These are phyloP conservation scores for Drosophila jambulina DNA, from an alignment of 1,140 invertebrate genomes.

Conservation along the genomic window DNA sequence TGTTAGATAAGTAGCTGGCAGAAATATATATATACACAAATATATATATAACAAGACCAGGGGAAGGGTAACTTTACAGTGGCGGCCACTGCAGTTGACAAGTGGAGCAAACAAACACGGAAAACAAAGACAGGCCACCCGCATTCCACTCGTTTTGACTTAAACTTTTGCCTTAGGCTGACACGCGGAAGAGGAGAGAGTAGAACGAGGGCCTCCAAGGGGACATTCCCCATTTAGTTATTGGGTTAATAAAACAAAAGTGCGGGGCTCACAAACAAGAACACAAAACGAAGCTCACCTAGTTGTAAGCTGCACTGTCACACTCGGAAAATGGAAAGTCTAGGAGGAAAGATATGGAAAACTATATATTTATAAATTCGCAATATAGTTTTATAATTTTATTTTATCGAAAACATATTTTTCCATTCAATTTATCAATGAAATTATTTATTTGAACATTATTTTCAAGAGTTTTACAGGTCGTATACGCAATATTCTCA, in stretches of 20 bases:
- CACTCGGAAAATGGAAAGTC: not conserved
- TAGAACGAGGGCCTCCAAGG: constrained; percentile 4
- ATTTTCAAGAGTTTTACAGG: not conserved
- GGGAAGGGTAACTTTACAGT: not conserved
- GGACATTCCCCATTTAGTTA: constrained; percentile 63
- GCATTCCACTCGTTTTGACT: constrained; percentile 72
- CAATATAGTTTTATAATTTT: not conserved
- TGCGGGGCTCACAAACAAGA: constrained; percentile 18
- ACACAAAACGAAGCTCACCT: constrained; percentile 55
- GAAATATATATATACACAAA: not conserved
- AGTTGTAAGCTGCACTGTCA: constrained; percentile 36
- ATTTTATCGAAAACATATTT: not conserved
- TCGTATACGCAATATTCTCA: not conserved
- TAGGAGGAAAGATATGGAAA: not conserved
- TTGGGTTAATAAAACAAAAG: constrained; percentile 79
- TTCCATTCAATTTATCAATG: not conserved
- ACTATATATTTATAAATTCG: not conserved
- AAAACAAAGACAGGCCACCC: constrained; percentile 62
- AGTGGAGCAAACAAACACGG: constrained; percentile 59
- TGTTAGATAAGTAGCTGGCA: constrained; percentile 70
- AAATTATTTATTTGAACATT: not conserved
- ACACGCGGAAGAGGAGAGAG: constrained; percentile 14
- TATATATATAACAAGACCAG: not conserved
- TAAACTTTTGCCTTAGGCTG: constrained; percentile 48
- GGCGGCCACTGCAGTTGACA: constrained; percentile 60